phyloP scores from a whole-genome alignment of 2,888 invertebrate genomes.

The Exocentrus adspersus region DNA sequence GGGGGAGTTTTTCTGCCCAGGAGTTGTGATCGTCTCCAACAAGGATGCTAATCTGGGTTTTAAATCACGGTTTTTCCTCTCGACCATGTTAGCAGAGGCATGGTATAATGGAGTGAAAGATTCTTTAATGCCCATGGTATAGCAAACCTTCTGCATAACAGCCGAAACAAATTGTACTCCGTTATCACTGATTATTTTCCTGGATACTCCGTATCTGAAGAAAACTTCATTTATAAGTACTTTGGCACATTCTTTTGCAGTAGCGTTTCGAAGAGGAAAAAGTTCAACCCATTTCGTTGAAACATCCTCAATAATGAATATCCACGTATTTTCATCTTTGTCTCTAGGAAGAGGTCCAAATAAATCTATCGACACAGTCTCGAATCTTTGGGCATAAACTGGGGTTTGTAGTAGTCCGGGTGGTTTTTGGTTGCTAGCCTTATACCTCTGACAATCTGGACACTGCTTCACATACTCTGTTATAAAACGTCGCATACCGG shows the following conservation, averaged over 20 bases:
- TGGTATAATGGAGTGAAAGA: constrained; percentile 6
- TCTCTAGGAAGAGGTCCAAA: constrained; percentile 38
- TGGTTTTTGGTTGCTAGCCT: constrained; percentile 26
- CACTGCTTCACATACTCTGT: constrained; percentile 17
- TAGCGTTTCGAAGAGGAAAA: not conserved
- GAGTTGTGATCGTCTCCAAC: not conserved
- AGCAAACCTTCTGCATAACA: too few relatives aligned
- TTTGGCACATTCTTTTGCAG: constrained; percentile 1
- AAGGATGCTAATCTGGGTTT: not conserved
- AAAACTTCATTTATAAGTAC: too few relatives aligned
- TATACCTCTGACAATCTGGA: constrained; percentile 32
- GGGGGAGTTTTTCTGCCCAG: constrained; percentile 41
- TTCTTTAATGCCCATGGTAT: constrained; percentile 33
- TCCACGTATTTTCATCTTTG: not conserved
- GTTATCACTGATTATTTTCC: too few relatives aligned
- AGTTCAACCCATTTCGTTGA: constrained; percentile 39
- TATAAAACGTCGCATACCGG: constrained; percentile 32
- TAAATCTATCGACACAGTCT: constrained; percentile 34
- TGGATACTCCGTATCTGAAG: too few relatives aligned
- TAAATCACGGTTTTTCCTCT: constrained; percentile 48
- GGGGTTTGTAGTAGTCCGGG: constrained; percentile 32
- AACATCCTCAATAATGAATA: constrained; percentile 28
- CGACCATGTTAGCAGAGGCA: constrained; percentile 31
- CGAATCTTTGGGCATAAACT: constrained; percentile 29
- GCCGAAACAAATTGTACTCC: too few relatives aligned